These are phyloP conservation scores for Talpa occidentalis DNA, from an alignment of 2,113 vertebrate genomes.

Conservation along the genomic window DNA sequence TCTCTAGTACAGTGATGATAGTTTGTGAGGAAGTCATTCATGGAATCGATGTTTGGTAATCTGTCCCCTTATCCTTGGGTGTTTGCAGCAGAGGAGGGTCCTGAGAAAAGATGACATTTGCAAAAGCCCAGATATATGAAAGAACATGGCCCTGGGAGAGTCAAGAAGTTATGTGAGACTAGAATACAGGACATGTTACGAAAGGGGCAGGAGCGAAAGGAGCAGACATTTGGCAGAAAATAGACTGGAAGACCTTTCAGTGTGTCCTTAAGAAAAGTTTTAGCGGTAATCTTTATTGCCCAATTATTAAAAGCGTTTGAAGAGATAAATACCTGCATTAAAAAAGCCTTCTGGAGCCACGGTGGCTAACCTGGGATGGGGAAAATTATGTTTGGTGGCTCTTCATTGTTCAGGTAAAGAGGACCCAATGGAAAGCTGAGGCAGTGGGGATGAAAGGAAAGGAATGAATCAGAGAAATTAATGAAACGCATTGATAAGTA, in stretches of 20 bases:
- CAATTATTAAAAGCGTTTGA: slow-evolving; percentile 1
- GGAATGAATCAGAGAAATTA: not conserved
- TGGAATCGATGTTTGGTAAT: not conserved
- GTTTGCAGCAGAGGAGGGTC: not conserved
- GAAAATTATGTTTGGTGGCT: not conserved
- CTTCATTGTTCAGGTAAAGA: not conserved
- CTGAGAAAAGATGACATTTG: not conserved
- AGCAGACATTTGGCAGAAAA: not conserved
- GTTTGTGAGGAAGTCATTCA: not conserved
- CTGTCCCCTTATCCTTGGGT: not conserved
- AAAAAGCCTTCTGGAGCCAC: not conserved
- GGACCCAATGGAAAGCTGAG: not conserved
- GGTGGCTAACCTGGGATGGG: not conserved
- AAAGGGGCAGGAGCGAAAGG: not conserved
- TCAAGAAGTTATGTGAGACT: not conserved
- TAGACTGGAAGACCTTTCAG: not conserved
- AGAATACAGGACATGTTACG: not conserved
- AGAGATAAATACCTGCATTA: not conserved
- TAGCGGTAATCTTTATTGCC: not conserved
- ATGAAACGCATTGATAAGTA: not conserved
- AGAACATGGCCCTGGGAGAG: not conserved
- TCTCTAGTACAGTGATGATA: not conserved
- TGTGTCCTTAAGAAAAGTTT: not conserved
- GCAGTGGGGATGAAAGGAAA: not conserved
- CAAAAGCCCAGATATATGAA: not conserved